These are phyloP conservation scores for Melanargia galathea DNA, from an alignment of 2,888 invertebrate genomes.

Conservation along the genomic window DNA sequence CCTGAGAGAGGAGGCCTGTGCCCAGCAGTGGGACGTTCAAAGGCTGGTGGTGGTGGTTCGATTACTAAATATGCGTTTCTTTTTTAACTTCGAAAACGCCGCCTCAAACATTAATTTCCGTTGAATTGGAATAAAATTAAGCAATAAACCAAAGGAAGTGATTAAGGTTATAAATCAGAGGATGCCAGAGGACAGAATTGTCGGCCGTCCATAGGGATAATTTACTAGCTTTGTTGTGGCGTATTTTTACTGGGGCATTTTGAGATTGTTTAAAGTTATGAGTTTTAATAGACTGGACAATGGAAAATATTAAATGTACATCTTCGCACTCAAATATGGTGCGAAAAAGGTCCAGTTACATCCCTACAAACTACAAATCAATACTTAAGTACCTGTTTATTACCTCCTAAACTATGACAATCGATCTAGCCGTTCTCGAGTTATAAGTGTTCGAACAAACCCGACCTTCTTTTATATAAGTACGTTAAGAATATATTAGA, in stretches of 20 bases:
- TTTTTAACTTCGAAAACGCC: neutral
- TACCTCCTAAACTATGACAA: no score
- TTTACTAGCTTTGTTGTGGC: conserved; percentile 26
- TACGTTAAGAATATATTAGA: no score
- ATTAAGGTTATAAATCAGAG: conserved; percentile 35
- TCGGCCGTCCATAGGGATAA: conserved; percentile 26
- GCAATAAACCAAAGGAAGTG: conserved; percentile 33
- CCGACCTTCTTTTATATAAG: no score
- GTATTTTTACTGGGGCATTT: conserved; percentile 19
- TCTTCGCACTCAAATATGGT: neutral
- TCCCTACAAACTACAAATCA: no score
- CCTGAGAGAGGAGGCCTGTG: no score
- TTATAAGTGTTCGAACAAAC: no score
- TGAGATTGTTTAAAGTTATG: conserved; percentile 20
- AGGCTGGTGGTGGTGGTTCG: no score
- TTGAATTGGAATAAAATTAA: conserved; percentile 29
- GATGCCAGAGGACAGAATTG: conserved; percentile 28
- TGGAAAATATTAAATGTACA: neutral
- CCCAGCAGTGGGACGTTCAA: no score
- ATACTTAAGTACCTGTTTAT: no score
- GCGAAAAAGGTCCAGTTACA: neutral
- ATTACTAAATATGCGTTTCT: neutral
- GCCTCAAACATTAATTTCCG: conserved; percentile 19
- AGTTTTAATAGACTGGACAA: conserved; percentile 7
- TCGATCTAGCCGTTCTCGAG: no score